Evolutionary conservation across 1,140 invertebrate genomes (phyloP).

Genomic region (Pseudomyrmex concolor): DNA sequence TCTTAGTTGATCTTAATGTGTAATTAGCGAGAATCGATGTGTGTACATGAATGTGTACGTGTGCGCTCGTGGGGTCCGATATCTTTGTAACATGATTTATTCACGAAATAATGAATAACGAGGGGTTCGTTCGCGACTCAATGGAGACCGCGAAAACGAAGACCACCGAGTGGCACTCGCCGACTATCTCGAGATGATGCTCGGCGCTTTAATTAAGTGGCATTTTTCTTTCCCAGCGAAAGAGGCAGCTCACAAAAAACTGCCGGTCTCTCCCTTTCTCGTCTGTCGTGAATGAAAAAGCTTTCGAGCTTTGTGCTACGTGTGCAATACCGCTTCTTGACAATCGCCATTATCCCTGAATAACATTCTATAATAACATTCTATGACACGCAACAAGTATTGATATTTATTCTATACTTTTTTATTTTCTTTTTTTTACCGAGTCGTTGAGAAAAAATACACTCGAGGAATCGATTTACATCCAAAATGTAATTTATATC

Average conservation of each 20-base stretch:
- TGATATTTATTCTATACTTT: constrained; percentile 30
- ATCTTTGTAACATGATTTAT: constrained; percentile 10
- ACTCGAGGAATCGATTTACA: constrained; percentile 32
- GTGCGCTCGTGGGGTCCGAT: not conserved
- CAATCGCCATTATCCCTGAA: constrained; percentile 38
- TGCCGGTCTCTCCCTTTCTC: not conserved
- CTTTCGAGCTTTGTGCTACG: constrained; percentile 55
- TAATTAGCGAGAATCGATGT: constrained; percentile 1
- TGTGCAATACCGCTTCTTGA: constrained; percentile 33
- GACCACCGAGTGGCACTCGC: constrained; percentile 66
- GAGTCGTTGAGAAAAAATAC: constrained; percentile 26
- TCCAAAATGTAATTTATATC: constrained; percentile 31
- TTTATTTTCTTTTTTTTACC: constrained; percentile 23
- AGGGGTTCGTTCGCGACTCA: constrained; percentile 56
- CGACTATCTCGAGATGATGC: constrained; percentile 66
- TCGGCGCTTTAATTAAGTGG: constrained; percentile 72
- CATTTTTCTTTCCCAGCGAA: constrained; percentile 54
- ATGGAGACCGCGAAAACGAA: constrained; percentile 57
- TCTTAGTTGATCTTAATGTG: not conserved
- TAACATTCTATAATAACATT: constrained; percentile 31
- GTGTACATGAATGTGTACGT: not conserved
- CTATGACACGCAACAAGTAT: constrained; percentile 55
- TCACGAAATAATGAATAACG: constrained; percentile 16
- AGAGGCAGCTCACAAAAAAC: constrained; percentile 41
- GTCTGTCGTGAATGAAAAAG: constrained; percentile 52